Evolutionary conservation across 2,797 vertebrate species (phyloP).

Genomic region (Epinephelus coioides): DNA sequence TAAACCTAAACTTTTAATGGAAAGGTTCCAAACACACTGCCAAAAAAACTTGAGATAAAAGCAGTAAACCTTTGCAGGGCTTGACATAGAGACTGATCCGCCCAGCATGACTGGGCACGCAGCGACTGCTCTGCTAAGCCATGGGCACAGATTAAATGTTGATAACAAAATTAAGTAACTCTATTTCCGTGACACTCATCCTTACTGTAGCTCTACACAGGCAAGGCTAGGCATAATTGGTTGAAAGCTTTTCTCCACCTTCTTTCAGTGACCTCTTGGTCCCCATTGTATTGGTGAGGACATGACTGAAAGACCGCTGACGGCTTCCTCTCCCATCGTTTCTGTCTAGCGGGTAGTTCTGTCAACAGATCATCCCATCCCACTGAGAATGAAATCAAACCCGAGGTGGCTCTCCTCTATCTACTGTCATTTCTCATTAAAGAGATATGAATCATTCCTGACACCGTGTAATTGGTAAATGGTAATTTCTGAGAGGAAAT

Average conservation of each 20-base stretch:
- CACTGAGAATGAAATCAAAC: conserved; percentile 78
- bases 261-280: conserved; percentile 33
- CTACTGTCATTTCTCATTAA: conserved; percentile 86
- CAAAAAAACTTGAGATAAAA: not conserved
- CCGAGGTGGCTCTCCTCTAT: conserved; percentile 74
- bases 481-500: conserved; percentile 84
- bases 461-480: conserved; percentile 86
- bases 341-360: conserved; percentile 65
- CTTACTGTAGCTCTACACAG: conserved; percentile 8
- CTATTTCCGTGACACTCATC: not conserved
- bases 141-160: conserved; percentile 1
- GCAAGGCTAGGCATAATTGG: conserved; percentile 49
- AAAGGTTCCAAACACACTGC: not conserved
- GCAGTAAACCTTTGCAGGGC: not conserved
- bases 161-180: conserved; percentile 24
- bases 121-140: conserved; percentile 1
- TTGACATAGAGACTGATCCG: conserved; percentile 5
- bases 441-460: conserved; percentile 84
- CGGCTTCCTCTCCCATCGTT: conserved; percentile 50
- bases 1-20: not conserved
- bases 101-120: not conserved
- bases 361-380: conserved; percentile 78
- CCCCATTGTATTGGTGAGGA: conserved; percentile 39
- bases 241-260: conserved; percentile 60
- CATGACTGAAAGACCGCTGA: conserved; percentile 56